Conservation (phyloP, 2,113 vertebrate genomes). For the Actenoides lindsayi region DNA sequence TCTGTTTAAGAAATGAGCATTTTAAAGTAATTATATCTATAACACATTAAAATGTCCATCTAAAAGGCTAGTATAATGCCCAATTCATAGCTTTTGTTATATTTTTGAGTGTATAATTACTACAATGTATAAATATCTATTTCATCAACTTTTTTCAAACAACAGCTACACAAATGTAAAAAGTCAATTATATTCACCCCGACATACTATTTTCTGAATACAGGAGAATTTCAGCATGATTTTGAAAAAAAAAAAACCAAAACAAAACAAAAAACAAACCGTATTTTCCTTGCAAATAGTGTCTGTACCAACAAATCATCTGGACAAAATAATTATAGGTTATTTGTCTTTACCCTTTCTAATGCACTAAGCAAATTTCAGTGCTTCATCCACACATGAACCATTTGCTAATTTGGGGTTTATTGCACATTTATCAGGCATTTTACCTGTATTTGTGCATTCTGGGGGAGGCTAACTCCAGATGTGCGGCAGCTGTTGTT, state of each 20-base stretch:
- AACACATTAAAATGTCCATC: background rate
- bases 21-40: background rate
- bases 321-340: background rate
- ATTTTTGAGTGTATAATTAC: background rate
- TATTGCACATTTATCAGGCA: background rate
- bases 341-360: slow-evolving; percentile 5
- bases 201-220: background rate
- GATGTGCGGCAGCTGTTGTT: background rate
- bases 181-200: background rate
- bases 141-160: background rate
- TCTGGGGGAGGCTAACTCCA: background rate
- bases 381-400: background rate
- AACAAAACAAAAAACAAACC: background rate
- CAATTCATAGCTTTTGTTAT: background rate
- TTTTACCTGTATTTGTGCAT: background rate
- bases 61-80: background rate
- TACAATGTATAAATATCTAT: background rate
- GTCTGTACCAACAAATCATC: background rate
- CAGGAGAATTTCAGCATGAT: background rate
- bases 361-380: background rate
- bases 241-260: background rate
- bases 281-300: background rate
- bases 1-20: background rate
- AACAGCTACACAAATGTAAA: background rate
- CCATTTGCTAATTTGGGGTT: background rate